These are phyloP conservation scores for Parapristionchus giblindavisi DNA, from an alignment of 2,888 invertebrate genomes.

Conservation along the genomic window DNA sequence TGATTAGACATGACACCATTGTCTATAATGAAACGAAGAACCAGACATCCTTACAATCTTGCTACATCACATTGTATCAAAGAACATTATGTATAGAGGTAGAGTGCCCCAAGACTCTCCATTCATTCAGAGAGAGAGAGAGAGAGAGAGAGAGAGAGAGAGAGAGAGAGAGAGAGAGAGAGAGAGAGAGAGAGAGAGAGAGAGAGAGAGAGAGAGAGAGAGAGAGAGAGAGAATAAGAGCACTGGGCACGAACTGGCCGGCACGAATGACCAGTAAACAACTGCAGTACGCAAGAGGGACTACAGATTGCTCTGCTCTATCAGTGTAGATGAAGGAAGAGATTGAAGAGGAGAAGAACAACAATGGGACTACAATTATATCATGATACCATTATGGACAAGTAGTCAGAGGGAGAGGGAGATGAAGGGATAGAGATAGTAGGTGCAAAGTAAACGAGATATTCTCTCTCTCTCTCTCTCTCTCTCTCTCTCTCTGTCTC, in stretches of 20 bases:
- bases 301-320: conserved; percentile 12
- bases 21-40: too few species aligned
- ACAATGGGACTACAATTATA: too few species aligned
- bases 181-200: conserved; percentile 1
- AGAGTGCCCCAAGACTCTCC: too few species aligned
- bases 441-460: conserved; percentile 1
- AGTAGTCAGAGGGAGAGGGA: conserved; percentile 10
- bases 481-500: conserved; percentile 11
- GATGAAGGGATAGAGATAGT: background rate
- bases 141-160: background rate
- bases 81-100: too few species aligned
- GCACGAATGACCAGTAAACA: conserved; percentile 34
- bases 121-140: too few species aligned
- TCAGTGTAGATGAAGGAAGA: conserved; percentile 10
- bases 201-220: background rate
- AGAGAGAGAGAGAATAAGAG: background rate
- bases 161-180: background rate
- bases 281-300: conserved; percentile 36
- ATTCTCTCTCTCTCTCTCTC: conserved; percentile 11
- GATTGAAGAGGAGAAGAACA: background rate
- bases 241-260: conserved; percentile 12
- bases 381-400: too few species aligned
- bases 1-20: too few species aligned
- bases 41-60: too few species aligned
- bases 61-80: too few species aligned